Evolutionary conservation across 2,113 vertebrate genomes (phyloP).

Genomic region (Catharus fuscescens): DNA sequence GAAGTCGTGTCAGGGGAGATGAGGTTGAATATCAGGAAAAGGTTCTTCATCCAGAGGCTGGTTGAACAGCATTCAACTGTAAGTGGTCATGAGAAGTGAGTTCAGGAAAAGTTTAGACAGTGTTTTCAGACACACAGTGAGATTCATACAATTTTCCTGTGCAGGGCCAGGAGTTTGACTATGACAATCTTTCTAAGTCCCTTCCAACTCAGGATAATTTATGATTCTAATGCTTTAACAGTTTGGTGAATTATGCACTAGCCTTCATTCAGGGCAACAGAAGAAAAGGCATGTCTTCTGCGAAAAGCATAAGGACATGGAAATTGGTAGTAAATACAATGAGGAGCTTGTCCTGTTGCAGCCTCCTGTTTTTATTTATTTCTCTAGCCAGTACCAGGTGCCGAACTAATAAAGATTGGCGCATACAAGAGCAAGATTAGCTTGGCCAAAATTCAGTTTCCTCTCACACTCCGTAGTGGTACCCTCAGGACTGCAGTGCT

Average conservation of each 20-base stretch:
- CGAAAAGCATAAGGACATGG: not conserved
- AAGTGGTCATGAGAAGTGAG: not conserved
- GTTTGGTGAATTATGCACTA: not conserved
- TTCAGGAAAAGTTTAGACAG: not conserved
- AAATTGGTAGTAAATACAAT: not conserved
- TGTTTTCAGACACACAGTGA: accelerated
- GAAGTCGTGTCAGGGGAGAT: not conserved
- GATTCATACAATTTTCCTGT: not conserved
- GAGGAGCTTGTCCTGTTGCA: not conserved
- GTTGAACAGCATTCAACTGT: not conserved
- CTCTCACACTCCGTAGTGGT: not conserved
- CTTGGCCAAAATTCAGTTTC: not conserved
- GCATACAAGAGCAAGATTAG: not conserved
- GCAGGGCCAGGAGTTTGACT: not conserved
- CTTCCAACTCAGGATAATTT: not conserved
- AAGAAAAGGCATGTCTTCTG: not conserved
- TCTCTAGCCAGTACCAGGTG: not conserved
- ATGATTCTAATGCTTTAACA: not conserved
- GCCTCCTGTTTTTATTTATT: not conserved
- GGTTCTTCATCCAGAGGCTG: not conserved
- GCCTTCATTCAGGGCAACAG: not conserved
- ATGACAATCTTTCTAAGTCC: not conserved
- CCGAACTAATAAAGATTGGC: not conserved
- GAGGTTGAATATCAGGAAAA: not conserved
- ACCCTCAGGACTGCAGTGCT: not conserved